Percentiles rank a stretch among this genome's conserved stretches.
Evolutionary conservation across 2,888 invertebrate species (phyloP).

Genomic region (Bombyx huttoni): DNA sequence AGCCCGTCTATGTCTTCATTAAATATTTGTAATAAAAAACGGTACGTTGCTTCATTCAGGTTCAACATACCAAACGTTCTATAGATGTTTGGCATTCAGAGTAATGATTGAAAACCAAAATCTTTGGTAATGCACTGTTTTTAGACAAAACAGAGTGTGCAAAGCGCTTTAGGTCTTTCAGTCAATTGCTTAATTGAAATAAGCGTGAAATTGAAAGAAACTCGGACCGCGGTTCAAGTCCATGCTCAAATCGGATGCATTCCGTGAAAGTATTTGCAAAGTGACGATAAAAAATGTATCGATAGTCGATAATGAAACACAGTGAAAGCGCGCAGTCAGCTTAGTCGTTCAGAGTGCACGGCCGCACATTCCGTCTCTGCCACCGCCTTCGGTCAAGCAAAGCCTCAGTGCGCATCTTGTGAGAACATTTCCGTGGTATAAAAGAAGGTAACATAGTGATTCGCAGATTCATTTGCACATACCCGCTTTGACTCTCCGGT

Average conservation of each 20-base stretch:
- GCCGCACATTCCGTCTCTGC: constrained; percentile 15
- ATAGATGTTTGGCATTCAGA: too few relatives aligned
- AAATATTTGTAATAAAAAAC: too few relatives aligned
- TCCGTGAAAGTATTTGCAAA: constrained; percentile 24
- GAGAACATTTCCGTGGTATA: constrained; percentile 68
- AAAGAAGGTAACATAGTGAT: constrained; percentile 56
- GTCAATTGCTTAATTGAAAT: background rate
- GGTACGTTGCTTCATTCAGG: too few relatives aligned
- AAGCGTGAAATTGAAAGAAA: background rate
- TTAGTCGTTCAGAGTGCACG: constrained; percentile 26
- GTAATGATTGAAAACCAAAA: too few relatives aligned
- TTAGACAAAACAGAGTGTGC: too few relatives aligned
- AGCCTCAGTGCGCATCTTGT: constrained; percentile 48
- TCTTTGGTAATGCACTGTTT: too few relatives aligned
- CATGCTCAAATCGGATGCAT: constrained; percentile 7
- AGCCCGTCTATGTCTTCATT: too few relatives aligned
- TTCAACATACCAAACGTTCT: too few relatives aligned
- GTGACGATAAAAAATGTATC: constrained; percentile 20
- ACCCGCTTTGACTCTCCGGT: constrained; percentile 27
- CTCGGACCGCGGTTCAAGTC: background rate
- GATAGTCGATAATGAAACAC: constrained; percentile 10
- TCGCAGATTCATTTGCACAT: constrained; percentile 54
- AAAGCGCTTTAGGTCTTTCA: too few relatives aligned
- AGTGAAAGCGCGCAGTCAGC: constrained; percentile 44
- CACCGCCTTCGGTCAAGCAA: constrained; percentile 49